These are phyloP conservation scores for Enteromius thamalakanensis DNA, from an alignment of 2,797 vertebrate genomes.

Conservation along the genomic window DNA sequence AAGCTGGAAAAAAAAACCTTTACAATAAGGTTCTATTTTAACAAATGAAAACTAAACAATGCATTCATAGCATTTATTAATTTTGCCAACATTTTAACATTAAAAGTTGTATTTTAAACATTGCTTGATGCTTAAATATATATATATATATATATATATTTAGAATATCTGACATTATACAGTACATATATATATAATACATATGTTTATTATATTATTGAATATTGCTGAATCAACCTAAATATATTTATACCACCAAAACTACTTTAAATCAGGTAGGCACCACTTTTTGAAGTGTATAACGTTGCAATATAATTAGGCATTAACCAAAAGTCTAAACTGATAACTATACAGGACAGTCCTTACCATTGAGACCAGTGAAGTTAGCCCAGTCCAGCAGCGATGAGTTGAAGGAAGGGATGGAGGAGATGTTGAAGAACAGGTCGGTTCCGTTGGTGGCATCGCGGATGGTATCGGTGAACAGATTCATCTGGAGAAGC, in stretches of 20 bases:
- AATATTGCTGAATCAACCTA: neutral
- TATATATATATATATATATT: neutral
- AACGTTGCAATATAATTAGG: neutral
- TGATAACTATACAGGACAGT: neutral
- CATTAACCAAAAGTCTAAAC: neutral
- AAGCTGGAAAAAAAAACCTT: neutral
- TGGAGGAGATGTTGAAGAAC: constrained; percentile 80
- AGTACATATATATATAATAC: neutral
- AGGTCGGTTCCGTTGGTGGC: constrained; percentile 83
- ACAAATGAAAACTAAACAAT: neutral
- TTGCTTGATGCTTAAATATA: neutral
- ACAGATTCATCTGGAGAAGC: constrained; percentile 96
- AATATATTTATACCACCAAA: neutral
- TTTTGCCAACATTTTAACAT: neutral
- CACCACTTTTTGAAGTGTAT: neutral
- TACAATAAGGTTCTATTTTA: neutral
- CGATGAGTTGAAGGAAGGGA: constrained; percentile 78
- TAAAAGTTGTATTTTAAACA: neutral
- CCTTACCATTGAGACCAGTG: constrained; percentile 84
- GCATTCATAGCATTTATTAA: neutral
- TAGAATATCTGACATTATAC: neutral
- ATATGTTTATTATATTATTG: neutral
- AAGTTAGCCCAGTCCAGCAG: constrained; percentile 83
- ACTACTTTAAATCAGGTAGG: neutral
- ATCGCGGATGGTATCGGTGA: constrained; percentile 86